These are phyloP conservation scores for Maccullochella peelii DNA, from an alignment of 2,113 vertebrate genomes.

Conservation along the genomic window DNA sequence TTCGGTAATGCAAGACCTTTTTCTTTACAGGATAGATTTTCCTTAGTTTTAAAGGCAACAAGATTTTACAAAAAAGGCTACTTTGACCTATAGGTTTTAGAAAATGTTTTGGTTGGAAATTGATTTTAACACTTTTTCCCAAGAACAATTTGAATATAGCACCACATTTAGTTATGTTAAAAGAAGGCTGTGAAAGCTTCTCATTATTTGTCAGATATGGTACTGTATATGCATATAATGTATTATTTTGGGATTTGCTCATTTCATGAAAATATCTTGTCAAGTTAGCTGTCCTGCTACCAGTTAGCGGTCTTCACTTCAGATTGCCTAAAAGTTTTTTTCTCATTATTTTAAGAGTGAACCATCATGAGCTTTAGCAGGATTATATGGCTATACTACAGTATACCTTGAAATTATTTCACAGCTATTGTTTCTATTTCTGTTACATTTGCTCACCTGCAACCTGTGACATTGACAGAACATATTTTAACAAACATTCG, in stretches of 20 bases:
- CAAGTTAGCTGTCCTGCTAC: neutral
- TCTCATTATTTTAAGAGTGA: no score
- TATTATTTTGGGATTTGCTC: neutral
- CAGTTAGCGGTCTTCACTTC: neutral
- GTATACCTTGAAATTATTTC: neutral
- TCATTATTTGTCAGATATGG: neutral
- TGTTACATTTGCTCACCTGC: no score
- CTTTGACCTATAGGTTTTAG: neutral
- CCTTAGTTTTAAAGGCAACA: neutral
- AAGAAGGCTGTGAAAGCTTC: neutral
- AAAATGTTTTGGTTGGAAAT: neutral
- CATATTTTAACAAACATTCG: no score
- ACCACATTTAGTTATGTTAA: neutral
- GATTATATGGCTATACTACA: no score
- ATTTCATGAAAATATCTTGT: neutral
- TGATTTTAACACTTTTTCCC: neutral
- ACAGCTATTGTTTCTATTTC: no score
- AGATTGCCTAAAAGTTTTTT: no score
- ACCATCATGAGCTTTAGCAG: no score
- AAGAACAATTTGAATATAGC: neutral
- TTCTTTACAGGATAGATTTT: neutral
- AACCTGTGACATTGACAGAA: no score
- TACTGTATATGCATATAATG: neutral
- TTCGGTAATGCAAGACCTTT: neutral
- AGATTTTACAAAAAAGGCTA: neutral